Conservation (phyloP, 2,113 vertebrate species). For the Hippocampus zosterae region DNA sequence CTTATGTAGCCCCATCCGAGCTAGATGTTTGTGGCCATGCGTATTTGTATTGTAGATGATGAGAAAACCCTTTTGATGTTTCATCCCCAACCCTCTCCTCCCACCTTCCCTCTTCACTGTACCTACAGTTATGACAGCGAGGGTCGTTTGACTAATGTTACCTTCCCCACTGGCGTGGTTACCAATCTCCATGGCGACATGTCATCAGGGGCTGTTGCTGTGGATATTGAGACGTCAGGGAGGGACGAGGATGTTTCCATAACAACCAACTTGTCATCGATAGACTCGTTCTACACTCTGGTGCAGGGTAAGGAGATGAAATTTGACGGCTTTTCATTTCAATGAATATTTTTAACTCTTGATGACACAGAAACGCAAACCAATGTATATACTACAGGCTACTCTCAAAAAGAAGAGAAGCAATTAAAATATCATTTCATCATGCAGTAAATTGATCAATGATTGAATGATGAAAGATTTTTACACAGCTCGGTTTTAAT, state of each 20-base stretch:
- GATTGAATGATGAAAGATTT: too few relatives aligned
- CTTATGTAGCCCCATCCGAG: neutral
- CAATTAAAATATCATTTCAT: too few relatives aligned
- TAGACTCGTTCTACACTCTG: slow-evolving; percentile 96
- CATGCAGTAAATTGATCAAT: too few relatives aligned
- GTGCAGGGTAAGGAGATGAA: slow-evolving; percentile 81
- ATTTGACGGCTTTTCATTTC: neutral
- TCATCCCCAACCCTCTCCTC: neutral
- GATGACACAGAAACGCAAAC: too few relatives aligned
- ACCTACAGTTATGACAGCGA: slow-evolving; percentile 89
- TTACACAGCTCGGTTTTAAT: too few relatives aligned
- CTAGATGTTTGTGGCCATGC: neutral
- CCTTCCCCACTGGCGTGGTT: slow-evolving; percentile 94
- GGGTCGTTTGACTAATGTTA: slow-evolving; percentile 94
- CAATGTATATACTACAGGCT: too few relatives aligned
- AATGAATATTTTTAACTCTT: too few relatives aligned
- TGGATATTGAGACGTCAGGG: slow-evolving; percentile 93
- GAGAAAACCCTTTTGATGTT: neutral
- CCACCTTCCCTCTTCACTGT: slow-evolving; percentile 3
- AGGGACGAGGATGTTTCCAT: slow-evolving; percentile 96
- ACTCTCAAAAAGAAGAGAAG: too few relatives aligned
- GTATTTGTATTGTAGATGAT: neutral
- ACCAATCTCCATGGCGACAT: slow-evolving; percentile 94
- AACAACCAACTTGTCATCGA: slow-evolving; percentile 93
- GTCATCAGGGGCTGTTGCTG: slow-evolving; percentile 91